A percentile compares a stretch with the other conserved stretches of the same genome.
Evolutionary conservation across 2,888 invertebrate genomes (phyloP).

Genomic region (Hecatera dysodea): DNA sequence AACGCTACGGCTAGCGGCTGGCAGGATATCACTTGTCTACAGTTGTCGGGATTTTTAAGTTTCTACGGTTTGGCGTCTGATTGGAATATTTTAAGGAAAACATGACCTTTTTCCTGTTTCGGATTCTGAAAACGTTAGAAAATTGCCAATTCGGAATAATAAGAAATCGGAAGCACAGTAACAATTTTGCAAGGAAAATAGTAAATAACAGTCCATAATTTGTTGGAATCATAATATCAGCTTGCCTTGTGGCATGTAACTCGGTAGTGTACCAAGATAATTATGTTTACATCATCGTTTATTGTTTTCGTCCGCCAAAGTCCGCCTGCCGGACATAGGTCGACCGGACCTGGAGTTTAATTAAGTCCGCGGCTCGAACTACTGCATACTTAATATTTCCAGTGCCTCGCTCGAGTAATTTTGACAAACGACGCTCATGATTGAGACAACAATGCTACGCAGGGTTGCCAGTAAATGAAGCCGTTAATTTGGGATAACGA

Average conservation of each 20-base stretch:
- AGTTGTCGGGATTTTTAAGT: too few species aligned
- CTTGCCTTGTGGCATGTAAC: not conserved
- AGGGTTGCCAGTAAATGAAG: not conserved
- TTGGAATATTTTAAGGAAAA: not conserved
- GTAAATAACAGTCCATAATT: not conserved
- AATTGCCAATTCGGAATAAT: not conserved
- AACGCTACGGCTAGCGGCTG: too few species aligned
- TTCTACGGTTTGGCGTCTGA: not conserved
- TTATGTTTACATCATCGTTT: not conserved
- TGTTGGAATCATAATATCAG: not conserved
- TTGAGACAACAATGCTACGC: constrained; percentile 8
- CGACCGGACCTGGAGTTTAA: not conserved
- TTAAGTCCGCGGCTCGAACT: not conserved
- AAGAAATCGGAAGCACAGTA: not conserved
- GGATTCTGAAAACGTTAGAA: not conserved
- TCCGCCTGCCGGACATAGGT: not conserved
- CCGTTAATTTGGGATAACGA: not conserved
- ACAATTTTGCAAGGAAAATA: not conserved
- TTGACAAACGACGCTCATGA: constrained; percentile 14
- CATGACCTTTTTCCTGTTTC: not conserved
- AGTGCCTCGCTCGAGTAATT: constrained; percentile 8
- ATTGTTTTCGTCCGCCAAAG: not conserved
- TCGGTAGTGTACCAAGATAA: not conserved
- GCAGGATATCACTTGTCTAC: too few species aligned
- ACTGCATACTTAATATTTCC: not conserved